These are phyloP conservation scores for Agrotis ipsilon DNA, from an alignment of 2,888 invertebrate genomes.

Conservation along the genomic window DNA sequence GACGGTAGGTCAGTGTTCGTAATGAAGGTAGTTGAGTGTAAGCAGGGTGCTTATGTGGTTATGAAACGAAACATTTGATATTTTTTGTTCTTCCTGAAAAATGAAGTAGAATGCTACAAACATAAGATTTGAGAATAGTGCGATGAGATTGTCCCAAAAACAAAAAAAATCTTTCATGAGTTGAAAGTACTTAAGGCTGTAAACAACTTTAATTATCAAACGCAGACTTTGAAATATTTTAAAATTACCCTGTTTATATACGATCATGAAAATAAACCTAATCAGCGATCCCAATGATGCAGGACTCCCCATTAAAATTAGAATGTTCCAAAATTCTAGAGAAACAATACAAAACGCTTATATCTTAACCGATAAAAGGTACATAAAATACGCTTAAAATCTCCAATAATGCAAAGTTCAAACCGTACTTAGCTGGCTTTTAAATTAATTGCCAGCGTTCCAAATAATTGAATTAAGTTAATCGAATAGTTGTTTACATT, in stretches of 20 bases:
- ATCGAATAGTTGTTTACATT: conserved; percentile 91
- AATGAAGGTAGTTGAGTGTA: conserved; percentile 40
- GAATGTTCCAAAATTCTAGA: background rate
- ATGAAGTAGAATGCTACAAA: background rate
- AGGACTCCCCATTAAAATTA: too few relatives aligned
- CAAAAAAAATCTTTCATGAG: too few relatives aligned
- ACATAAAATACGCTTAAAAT: conserved; percentile 65
- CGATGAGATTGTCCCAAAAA: too few relatives aligned
- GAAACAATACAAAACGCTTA: conserved; percentile 27
- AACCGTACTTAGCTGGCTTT: conserved; percentile 78
- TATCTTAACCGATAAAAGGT: conserved; percentile 53
- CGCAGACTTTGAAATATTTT: too few relatives aligned
- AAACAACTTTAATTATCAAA: too few relatives aligned
- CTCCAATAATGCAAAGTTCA: conserved; percentile 65
- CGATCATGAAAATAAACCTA: too few relatives aligned
- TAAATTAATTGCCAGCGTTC: conserved; percentile 85
- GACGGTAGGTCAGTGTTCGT: conserved; percentile 60
- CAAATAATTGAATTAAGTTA: conserved; percentile 89
- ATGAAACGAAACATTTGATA: background rate
- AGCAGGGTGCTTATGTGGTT: background rate
- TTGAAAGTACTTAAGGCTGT: too few relatives aligned
- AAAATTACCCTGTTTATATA: too few relatives aligned
- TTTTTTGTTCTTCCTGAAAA: background rate
- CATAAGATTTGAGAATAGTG: too few relatives aligned
- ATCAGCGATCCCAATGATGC: too few relatives aligned